A percentile compares a stretch with the other conserved stretches of the same genome.
phyloP scores from a whole-genome alignment of 2,797 vertebrate genomes.

The Tangara arthus region DNA sequence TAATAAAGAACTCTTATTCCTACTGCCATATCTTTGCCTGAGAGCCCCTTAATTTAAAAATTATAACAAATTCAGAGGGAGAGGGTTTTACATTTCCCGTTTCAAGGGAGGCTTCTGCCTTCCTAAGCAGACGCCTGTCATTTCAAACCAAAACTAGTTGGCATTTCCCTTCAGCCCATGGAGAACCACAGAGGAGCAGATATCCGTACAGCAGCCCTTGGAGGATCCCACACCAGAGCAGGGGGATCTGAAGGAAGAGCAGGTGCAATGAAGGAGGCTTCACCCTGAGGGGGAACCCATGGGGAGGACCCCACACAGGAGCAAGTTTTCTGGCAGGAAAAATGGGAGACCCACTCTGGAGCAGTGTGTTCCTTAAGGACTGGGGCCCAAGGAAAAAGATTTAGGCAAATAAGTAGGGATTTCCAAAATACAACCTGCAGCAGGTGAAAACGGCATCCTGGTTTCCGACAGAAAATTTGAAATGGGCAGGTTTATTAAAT shows the following conservation, averaged over 20 bases:
- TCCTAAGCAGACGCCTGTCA: neutral
- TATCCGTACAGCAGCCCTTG: neutral
- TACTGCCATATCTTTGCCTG: neutral
- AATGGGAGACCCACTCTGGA: neutral
- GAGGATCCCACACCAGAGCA: neutral
- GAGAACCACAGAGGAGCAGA: neutral
- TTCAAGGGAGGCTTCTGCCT: neutral
- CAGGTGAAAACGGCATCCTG: neutral
- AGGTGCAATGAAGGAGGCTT: neutral
- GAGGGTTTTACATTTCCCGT: neutral
- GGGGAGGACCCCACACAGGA: neutral
- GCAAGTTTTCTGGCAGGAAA: neutral
- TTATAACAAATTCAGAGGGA: neutral
- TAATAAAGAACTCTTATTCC: neutral
- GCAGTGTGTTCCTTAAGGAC: neutral
- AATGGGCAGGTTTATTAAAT: neutral
- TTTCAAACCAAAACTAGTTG: neutral
- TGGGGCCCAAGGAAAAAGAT: neutral
- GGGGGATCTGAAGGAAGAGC: neutral
- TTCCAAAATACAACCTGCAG: neutral
- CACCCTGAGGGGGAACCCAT: neutral
- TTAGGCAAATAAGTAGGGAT: neutral
- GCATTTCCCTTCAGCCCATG: neutral
- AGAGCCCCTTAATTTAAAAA: neutral
- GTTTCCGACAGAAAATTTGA: neutral